Percentiles rank a stretch among this genome's conserved stretches.
Evolutionary conservation across 2,888 invertebrate genomes (phyloP).

Genomic region (Leucophenga maculata): DNA sequence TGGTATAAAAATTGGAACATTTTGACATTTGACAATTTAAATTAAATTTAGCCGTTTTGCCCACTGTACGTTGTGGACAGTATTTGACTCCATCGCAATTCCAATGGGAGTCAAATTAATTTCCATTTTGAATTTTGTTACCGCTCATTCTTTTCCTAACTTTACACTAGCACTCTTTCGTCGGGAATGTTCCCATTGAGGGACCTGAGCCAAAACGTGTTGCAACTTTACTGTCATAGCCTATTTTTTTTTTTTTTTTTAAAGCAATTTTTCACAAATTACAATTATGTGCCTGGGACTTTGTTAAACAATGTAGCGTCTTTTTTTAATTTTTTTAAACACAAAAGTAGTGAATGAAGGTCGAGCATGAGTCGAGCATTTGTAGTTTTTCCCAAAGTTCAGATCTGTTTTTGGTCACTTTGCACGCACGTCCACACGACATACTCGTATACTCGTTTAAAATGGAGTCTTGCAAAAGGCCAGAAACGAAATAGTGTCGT

Average conservation of each 20-base stretch:
- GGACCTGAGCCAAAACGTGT: slow-evolving; percentile 15
- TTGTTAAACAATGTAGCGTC: not conserved
- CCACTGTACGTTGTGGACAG: not conserved
- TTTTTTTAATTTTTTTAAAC: not conserved
- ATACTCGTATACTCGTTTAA: not conserved
- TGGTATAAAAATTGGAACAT: no score
- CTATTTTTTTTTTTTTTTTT: slow-evolving; percentile 3
- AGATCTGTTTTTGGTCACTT: not conserved
- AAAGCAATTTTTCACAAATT: slow-evolving; percentile 25
- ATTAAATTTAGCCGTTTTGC: no score
- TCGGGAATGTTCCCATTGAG: slow-evolving; percentile 6
- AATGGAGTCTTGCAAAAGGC: slow-evolving; percentile 13
- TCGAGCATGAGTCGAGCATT: not conserved
- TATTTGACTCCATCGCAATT: not conserved
- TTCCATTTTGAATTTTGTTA: slow-evolving; percentile 26
- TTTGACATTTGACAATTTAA: no score
- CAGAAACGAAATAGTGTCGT: not conserved
- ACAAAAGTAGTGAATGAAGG: no score
- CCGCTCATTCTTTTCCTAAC: not conserved
- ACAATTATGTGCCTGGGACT: slow-evolving; percentile 30
- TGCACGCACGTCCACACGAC: not conserved
- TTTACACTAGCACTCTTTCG: not conserved
- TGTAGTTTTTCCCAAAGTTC: not conserved
- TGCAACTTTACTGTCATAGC: slow-evolving; percentile 1
- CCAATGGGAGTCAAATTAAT: slow-evolving; percentile 30